Conservation (phyloP, 1,140 invertebrate genomes). For the Panagrolaimus sp. region DNA sequence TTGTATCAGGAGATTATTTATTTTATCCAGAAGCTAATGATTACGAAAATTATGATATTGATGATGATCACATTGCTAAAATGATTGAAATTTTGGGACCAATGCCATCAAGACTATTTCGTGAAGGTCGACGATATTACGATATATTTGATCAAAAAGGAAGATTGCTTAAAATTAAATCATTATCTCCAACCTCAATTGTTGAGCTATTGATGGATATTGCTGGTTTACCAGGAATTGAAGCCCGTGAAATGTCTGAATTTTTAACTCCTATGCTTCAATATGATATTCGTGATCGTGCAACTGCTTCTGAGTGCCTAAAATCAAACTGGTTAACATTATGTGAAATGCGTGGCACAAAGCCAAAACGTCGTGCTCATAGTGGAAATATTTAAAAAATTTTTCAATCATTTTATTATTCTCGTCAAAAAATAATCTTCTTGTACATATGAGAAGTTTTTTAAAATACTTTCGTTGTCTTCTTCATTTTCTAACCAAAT, state of each 20-base stretch:
- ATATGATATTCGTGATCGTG: conserved; percentile 80
- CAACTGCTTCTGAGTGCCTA: conserved; percentile 84
- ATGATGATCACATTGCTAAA: conserved; percentile 96
- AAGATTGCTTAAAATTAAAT: conserved; percentile 80
- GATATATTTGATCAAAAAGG: conserved; percentile 82
- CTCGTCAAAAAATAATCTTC: no score
- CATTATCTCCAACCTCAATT: conserved; percentile 85
- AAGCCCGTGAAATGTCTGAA: conserved; percentile 80
- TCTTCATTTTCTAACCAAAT: no score
- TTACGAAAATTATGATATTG: conserved; percentile 70
- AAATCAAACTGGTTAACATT: conserved; percentile 77
- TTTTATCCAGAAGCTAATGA: conserved; percentile 84
- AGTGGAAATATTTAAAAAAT: no score
- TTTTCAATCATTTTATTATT: no score
- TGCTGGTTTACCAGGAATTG: conserved; percentile 79
- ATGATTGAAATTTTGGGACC: conserved; percentile 93
- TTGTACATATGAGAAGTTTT: no score
- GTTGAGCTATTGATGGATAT: conserved; percentile 88
- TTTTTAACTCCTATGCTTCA: conserved; percentile 90
- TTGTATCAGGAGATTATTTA: conserved; percentile 95
- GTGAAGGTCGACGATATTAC: conserved; percentile 81
- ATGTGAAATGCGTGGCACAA: not conserved
- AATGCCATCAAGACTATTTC: conserved; percentile 81
- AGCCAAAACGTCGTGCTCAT: not conserved
- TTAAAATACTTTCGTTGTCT: no score